Evolutionary conservation across 2,888 invertebrate genomes (phyloP), one percentile per base, ranked within the genome.

Genomic region (Lepidochitona cinerea): DNA sequence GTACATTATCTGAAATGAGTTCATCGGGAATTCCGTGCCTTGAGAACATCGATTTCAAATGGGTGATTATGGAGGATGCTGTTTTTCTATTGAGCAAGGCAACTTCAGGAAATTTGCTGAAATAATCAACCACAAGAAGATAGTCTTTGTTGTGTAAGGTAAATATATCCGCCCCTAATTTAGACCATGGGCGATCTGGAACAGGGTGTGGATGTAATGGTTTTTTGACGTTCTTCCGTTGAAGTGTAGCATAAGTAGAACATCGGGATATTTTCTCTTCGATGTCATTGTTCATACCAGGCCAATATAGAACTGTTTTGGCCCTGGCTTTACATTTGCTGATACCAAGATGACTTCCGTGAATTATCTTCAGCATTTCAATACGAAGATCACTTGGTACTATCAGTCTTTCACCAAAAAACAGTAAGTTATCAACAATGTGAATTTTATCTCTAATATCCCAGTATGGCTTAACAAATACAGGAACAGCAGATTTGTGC

Each of bases 1-100:
- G 79, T 72, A 77, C 75, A 37, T 78, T 77, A 64, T 79, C 79
- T 49, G 41, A 12, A 26, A 79, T 49, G 26, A 79, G 18, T 12
- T 64, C 68, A 5, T 76, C 74, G n/a, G 74, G 76, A n/a, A n/a
- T 66, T 23, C 35, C 35, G 4, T 2, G 64, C 3, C 3, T 23
- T 64, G 64, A 26, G 7, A 64, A 64, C 26, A 49, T 32, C n/a
- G 66, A 66, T 36, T 66, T 66, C 66, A 66, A 35, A n/a, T 66
- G 35, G n/a, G 37, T 66, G n/a, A 77, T 75, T 7, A 79, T 68
- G 0, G 73, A 68, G 32, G 53, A 18, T 41, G 72, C 41, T 35
- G 72, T 74, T 37, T 70, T 71, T 35, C 69, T 37, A 18, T 64
- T 32, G 5, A 76, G 68, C 26, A 67, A 6, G 32, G 69, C 70